A percentile compares a stretch with the other conserved stretches of the same genome.
phyloP scores from a whole-genome alignment of 1,140 invertebrate genomes.

The Gryllus bimaculatus region DNA sequence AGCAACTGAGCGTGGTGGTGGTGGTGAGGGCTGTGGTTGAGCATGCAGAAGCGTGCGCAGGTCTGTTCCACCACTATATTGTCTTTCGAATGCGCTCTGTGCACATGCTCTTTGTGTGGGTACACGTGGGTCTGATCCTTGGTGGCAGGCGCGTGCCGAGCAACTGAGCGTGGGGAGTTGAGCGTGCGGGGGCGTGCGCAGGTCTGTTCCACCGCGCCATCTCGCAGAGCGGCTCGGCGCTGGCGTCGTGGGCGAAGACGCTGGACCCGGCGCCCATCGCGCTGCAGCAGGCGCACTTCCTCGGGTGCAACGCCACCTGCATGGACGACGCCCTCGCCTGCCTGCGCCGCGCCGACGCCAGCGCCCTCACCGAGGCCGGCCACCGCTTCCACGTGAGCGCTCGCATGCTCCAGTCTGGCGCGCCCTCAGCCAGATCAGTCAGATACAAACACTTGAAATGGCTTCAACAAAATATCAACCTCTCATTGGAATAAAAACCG shows the following conservation, averaged over 20 bases:
- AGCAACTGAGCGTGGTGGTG: too few species aligned
- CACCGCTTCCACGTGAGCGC: neutral
- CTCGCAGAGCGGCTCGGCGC: conserved; percentile 81
- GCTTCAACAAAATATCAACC: too few species aligned
- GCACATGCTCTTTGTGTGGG: too few species aligned
- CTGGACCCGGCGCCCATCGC: conserved; percentile 81
- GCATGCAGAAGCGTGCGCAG: too few species aligned
- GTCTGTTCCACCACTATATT: conserved; percentile 81
- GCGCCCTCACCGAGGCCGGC: neutral
- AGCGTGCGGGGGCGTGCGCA: conserved; percentile 27
- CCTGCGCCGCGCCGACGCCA: conserved; percentile 35
- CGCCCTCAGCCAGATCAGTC: too few species aligned
- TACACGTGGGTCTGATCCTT: too few species aligned
- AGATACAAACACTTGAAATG: too few species aligned
- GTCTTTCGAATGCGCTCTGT: too few species aligned
- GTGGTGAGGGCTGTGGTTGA: too few species aligned
- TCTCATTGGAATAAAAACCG: too few species aligned
- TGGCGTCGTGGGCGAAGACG: conserved; percentile 88
- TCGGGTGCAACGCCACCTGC: conserved; percentile 55
- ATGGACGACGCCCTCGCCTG: conserved; percentile 28
- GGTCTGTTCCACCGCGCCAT: conserved; percentile 84
- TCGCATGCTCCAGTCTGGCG: neutral
- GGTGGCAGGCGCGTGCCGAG: too few species aligned
- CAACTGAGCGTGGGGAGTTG: too few species aligned
- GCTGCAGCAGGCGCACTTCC: conserved; percentile 65